Evolutionary conservation across 2,888 invertebrate genomes (phyloP).

Genomic region (Phaedon cochleariae): DNA sequence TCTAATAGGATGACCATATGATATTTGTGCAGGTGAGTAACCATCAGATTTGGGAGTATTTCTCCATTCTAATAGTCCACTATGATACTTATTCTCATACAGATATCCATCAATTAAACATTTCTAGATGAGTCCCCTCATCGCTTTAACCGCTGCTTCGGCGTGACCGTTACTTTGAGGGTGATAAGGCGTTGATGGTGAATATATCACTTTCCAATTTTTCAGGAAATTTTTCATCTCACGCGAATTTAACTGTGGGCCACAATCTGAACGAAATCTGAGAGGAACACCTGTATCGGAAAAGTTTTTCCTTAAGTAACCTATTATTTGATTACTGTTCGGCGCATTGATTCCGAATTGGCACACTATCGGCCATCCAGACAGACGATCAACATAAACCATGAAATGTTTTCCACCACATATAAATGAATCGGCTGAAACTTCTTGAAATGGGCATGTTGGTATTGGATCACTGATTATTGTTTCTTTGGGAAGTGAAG

Average conservation of each 20-base stretch:
- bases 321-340: neutral
- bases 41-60: slow-evolving; percentile 12
- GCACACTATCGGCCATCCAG: too few relatives aligned
- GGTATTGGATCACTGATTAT: neutral
- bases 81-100: neutral
- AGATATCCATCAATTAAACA: neutral
- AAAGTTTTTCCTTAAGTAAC: neutral
- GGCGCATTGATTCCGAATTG: neutral
- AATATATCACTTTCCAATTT: neutral
- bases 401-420: slow-evolving; percentile 4
- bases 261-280: slow-evolving; percentile 1
- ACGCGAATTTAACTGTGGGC: too few relatives aligned
- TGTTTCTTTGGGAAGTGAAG: too few relatives aligned
- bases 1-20: neutral
- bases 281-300: neutral
- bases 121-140: neutral
- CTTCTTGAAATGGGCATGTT: neutral
- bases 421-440: slow-evolving; percentile 1
- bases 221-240: neutral
- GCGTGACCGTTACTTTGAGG: too few relatives aligned
- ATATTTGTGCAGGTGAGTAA: neutral
- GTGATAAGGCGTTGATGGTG: neutral
- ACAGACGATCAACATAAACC: too few relatives aligned
- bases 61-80: slow-evolving; percentile 10
- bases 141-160: too few relatives aligned